A percentile compares a stretch with the other conserved stretches of the same genome.
Evolutionary conservation across 2,888 invertebrate genomes (phyloP).

Genomic region (Agonopterix heracliana): DNA sequence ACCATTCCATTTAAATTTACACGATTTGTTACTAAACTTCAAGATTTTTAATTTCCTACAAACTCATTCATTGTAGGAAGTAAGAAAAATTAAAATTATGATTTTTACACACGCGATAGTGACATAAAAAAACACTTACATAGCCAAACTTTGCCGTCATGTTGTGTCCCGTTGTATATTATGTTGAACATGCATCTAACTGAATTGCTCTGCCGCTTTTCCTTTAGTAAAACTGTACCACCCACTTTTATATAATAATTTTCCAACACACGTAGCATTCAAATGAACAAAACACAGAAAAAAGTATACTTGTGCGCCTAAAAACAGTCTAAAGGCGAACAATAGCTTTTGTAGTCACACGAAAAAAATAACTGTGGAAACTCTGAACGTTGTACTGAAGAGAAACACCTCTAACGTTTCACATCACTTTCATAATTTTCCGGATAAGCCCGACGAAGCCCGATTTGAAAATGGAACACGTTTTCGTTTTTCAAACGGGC

Average conservation of each 20-base stretch:
- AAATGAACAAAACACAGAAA: slow-evolving; percentile 65
- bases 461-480: slow-evolving; percentile 51
- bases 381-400: slow-evolving; percentile 47
- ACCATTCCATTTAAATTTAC: neutral
- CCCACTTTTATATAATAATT: slow-evolving; percentile 69
- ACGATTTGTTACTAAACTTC: neutral
- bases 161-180: slow-evolving; percentile 76
- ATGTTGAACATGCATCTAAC: slow-evolving; percentile 74
- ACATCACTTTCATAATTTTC: slow-evolving; percentile 70
- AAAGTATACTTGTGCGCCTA: slow-evolving; percentile 53
- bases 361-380: slow-evolving; percentile 48
- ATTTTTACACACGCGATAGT: neutral
- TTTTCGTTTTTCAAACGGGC: slow-evolving; percentile 42
- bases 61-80: neutral
- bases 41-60: no score
- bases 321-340: slow-evolving; percentile 50
- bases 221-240: slow-evolving; percentile 66
- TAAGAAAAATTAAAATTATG: neutral
- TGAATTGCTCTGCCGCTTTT: slow-evolving; percentile 66
- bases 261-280: slow-evolving; percentile 65
- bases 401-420: slow-evolving; percentile 55
- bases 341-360: slow-evolving; percentile 70
- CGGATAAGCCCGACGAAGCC: slow-evolving; percentile 44
- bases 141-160: slow-evolving; percentile 78
- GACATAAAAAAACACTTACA: slow-evolving; percentile 48